Conservation (phyloP, 2,113 vertebrate species). For the Apteryx owenii region DNA sequence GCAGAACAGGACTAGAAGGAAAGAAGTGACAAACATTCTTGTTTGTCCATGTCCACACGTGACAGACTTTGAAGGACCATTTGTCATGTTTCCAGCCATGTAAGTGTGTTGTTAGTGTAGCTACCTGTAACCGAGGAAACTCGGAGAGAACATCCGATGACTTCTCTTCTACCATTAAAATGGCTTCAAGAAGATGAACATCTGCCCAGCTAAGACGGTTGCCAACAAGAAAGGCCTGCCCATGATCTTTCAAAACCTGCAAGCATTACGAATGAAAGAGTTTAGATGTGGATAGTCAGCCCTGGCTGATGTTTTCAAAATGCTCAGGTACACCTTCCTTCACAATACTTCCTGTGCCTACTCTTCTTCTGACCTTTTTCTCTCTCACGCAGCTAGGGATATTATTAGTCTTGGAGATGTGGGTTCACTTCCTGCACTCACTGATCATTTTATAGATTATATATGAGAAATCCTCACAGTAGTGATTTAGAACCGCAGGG, state of each 20-base stretch:
- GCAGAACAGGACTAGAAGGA: neutral
- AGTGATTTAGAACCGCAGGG: neutral
- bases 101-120: neutral
- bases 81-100: neutral
- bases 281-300: neutral
- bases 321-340: neutral
- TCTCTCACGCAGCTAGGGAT: neutral
- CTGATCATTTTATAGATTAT: neutral
- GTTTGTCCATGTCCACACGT: neutral
- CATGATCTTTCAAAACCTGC: slow-evolving; percentile 75
- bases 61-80: neutral
- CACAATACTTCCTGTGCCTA: neutral
- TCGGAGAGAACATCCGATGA: slow-evolving; percentile 75
- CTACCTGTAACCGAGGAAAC: slow-evolving; percentile 88
- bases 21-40: neutral
- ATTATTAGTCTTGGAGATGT: neutral
- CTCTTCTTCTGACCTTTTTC: neutral
- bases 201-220: slow-evolving; percentile 85
- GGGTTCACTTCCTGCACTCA: neutral
- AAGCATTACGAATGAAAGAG: neutral
- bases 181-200: slow-evolving; percentile 84
- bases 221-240: slow-evolving; percentile 83
- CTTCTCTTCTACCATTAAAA: slow-evolving; percentile 89
- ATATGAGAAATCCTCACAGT: neutral
- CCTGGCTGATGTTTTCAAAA: neutral